A percentile compares a stretch with the other conserved stretches of the same genome.
Evolutionary conservation across 2,797 vertebrate species (phyloP).

Genomic region (Cynodonichthys magdalenae): DNA sequence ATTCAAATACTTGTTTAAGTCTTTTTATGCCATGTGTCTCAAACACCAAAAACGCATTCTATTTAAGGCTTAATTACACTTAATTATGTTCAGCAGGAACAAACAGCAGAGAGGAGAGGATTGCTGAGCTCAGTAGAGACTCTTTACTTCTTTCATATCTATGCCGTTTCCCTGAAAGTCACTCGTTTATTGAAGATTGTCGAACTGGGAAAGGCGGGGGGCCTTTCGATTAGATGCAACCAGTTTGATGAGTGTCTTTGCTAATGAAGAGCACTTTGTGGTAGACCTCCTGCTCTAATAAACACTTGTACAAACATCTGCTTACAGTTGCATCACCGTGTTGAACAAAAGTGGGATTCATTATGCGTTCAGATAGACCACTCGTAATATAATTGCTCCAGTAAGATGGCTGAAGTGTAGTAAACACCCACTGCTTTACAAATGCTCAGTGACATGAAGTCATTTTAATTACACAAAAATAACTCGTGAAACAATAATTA

Average conservation of each 20-base stretch:
- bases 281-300: not conserved
- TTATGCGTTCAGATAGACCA: not conserved
- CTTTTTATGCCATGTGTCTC: conserved; percentile 27
- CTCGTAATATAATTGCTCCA: not conserved
- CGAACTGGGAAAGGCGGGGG: conserved; percentile 21
- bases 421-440: not conserved
- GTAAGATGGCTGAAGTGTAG: not conserved
- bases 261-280: conserved; percentile 37
- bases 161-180: conserved; percentile 27
- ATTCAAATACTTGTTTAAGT: conserved; percentile 19
- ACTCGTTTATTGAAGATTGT: conserved; percentile 39
- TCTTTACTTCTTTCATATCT: conserved; percentile 29
- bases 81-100: conserved; percentile 53
- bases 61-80: conserved; percentile 59
- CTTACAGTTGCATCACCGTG: not conserved
- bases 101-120: conserved; percentile 28
- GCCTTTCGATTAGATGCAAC: conserved; percentile 11
- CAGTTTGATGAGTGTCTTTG: conserved; percentile 24
- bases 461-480: no score
- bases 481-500: no score
- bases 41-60: conserved; percentile 34
- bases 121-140: conserved; percentile 31
- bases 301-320: conserved; percentile 4
- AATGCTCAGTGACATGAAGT: no score
- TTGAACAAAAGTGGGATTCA: not conserved